Base-by-base conservation (phyloP, 2,797 vertebrate species). In the Aldrovandia affinis region DNA sequence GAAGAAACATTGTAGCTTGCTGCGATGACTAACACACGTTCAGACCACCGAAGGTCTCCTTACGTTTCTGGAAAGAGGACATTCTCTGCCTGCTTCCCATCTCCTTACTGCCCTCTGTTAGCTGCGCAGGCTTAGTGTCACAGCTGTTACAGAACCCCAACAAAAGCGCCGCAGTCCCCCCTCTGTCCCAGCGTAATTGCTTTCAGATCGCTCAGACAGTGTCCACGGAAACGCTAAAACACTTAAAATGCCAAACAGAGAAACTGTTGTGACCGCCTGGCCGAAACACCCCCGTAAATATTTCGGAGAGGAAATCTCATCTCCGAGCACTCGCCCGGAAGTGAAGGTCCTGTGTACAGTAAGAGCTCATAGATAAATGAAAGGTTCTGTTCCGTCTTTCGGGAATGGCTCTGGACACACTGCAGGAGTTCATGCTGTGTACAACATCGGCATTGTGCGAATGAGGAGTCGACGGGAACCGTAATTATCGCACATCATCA, bases 171-270 rank as follows among this genome's bases (percentile, higher is more conserved):
- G 91, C 93, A 93, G 95, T 96, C 95, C 94, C 93, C 90, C 92
- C 86, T 93, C 89, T 95, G 93, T 94, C 95, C 93, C 92, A 92
- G 91, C 93, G 94, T 96, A 96, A 96, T 95, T 95, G 95, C 94
- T 95, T 96, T 94, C 94, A 86, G 95, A 94, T 95, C 94, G 95
- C 93, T 22, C 95, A 94, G 94, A 94, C 93, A 82, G 96, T 96
- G 95, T 95, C 96, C 95, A 96, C 96, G 95, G 95, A 87, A 92
- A 97, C 95, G 91, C 65, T 88, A 92, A 86, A 95, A 89, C 25
- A 4, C 55, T 57, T 20, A 57, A 57, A 22, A 57, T 22, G 93
- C 95, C 93, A 93, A 94, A 96, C 94, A 95, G 95, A 95, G 90
- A 93, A 94, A 92, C 91, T 94, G 95, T 96, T 95, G 94, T 95